phyloP scores from a whole-genome alignment of 1,140 invertebrate genomes.

The Dendroctonus ponderosae region DNA sequence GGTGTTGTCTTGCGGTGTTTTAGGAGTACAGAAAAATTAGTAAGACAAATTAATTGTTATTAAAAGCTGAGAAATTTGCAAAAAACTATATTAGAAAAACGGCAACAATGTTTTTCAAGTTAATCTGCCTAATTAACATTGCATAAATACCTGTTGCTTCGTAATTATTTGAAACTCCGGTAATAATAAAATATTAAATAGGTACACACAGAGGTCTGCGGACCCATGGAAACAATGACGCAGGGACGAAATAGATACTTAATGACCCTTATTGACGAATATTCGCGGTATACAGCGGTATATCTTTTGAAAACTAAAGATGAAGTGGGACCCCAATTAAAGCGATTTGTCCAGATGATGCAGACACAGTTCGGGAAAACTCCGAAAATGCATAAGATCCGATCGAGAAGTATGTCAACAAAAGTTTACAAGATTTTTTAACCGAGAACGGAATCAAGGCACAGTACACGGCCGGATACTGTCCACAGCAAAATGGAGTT shows the following conservation, averaged over 20 bases:
- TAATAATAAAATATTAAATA: too few relatives aligned
- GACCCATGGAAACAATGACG: conserved; percentile 44
- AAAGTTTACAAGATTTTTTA: conserved; percentile 36
- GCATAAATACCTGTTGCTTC: too few relatives aligned
- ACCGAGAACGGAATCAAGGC: conserved; percentile 35
- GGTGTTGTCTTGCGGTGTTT: too few relatives aligned
- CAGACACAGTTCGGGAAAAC: conserved; percentile 4
- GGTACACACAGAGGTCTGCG: conserved; percentile 49
- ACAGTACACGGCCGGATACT: conserved; percentile 39
- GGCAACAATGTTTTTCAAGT: too few relatives aligned
- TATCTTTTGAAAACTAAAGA: conserved; percentile 44
- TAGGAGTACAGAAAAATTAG: too few relatives aligned
- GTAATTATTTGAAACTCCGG: too few relatives aligned
- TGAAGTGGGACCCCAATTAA: conserved; percentile 13
- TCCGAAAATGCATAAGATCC: conserved; percentile 22
- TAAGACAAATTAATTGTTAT: too few relatives aligned
- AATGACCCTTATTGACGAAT: conserved; percentile 49
- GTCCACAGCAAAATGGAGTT: conserved; percentile 49
- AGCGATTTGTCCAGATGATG: conserved; percentile 8
- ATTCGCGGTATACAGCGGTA: conserved; percentile 42
- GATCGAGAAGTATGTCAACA: conserved; percentile 36
- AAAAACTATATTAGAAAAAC: too few relatives aligned
- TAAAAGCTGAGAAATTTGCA: too few relatives aligned
- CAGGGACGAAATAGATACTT: conserved; percentile 44
- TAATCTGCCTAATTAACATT: too few relatives aligned